Evolutionary conservation across 2,797 vertebrate genomes (phyloP).

Genomic region (Chloroceryle amazona): DNA sequence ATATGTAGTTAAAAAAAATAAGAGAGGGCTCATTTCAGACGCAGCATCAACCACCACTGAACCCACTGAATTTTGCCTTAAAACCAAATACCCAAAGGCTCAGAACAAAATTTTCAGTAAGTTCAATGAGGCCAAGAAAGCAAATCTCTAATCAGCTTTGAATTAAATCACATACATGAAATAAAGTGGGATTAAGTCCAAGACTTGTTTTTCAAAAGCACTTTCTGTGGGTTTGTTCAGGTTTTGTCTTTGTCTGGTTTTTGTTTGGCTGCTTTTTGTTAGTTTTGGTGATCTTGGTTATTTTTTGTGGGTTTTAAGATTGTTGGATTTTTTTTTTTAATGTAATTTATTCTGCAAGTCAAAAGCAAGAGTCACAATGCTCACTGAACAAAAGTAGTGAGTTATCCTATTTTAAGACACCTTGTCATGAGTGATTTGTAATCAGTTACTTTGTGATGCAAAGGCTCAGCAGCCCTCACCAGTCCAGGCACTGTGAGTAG

Average conservation of each 20-base stretch:
- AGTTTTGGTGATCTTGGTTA: too few relatives aligned
- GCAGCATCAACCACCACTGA: not conserved
- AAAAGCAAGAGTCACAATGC: not conserved
- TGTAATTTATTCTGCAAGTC: not conserved
- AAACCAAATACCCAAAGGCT: not conserved
- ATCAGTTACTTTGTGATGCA: not conserved
- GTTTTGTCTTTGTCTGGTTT: too few relatives aligned
- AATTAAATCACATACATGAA: not conserved
- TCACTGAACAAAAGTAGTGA: not conserved
- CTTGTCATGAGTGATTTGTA: not conserved
- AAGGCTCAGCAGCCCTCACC: not conserved
- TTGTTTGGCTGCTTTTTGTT: not conserved
- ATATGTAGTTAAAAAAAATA: not conserved
- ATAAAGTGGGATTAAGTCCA: not conserved
- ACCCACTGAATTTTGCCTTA: not conserved
- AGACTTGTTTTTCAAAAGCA: not conserved
- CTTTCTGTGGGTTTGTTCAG: fast-evolving
- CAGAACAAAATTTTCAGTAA: not conserved
- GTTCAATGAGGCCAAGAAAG: not conserved
- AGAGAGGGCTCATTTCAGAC: not conserved
- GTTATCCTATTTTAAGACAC: not conserved
- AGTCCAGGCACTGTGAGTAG: not conserved
- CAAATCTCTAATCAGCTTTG: not conserved
- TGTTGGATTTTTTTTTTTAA: not conserved
- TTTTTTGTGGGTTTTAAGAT: not conserved